Base-by-base conservation (phyloP, 2,888 invertebrate genomes). In the Hirtodrosophila confusa region DNA sequence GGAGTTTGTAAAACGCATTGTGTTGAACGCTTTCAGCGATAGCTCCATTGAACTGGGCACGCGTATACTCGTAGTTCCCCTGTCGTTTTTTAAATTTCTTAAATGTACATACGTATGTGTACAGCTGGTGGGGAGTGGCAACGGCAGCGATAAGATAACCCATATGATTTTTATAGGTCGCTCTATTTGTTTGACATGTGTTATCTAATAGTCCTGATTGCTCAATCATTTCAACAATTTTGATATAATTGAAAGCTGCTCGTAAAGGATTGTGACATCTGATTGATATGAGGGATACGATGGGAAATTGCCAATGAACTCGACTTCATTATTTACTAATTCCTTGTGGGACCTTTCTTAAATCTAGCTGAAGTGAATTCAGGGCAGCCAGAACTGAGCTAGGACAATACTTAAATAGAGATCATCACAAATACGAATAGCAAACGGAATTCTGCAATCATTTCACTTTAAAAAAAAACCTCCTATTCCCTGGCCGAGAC, bases 31-130 rank as follows among this genome's bases (percentile, higher is more conserved):
- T 75, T 68, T 83, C 55, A 67, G 69, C 76, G 67, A 78, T 79
- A 84, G 79, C 84, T 80, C 75, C 84, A 84, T 83, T 84, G 82
- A 83, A 84, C 80, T 66, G 82, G 79, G 82, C 77, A 62, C 75
- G 79, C 79, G 75, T 78, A 17, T 17, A 17, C 17, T 17, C 17
- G 54, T 62, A 35, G 41, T 41, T 35, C 24, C 47, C 11, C 3
- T 33, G 7, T 35, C 31, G 7, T 31, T 41, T 35, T 49, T 24
- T 9, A 4, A 4, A n/a, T 35, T 29, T 31, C 12, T 49, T 2
- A 24, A 4, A 47, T 8, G 10, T 0, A 17, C n/a, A 35, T 12
- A 3, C 11, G n/a, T 27, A 55, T 55, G 29, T 27, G 9, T 9
- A n/a, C 4, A 17, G 24, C 12, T 8, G 12, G n/a, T 23, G 2